Evolutionary conservation across 2,888 invertebrate genomes (phyloP).

Genomic region (Leucophora obtusa): DNA sequence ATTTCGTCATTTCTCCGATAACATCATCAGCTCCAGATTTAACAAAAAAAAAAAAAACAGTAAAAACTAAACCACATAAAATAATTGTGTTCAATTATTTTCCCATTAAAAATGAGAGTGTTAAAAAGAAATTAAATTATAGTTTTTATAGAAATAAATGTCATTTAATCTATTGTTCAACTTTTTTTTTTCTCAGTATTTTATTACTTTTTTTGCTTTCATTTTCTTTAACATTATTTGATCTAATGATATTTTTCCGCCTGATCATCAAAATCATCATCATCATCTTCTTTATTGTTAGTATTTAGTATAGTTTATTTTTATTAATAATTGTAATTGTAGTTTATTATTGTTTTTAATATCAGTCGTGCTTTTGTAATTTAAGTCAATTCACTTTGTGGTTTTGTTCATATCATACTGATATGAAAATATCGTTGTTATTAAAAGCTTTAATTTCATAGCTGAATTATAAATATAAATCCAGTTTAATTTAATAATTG

Average conservation of each 20-base stretch:
- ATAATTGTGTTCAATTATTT: slow-evolving; percentile 52
- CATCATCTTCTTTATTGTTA: background rate
- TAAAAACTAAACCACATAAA: background rate
- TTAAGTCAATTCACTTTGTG: slow-evolving; percentile 44
- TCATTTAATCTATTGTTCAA: slow-evolving; percentile 46
- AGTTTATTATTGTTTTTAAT: slow-evolving; percentile 31
- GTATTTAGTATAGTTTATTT: background rate
- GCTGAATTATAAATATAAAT: background rate
- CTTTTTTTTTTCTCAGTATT: slow-evolving; percentile 9
- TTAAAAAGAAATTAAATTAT: slow-evolving; percentile 5
- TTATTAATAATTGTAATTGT: slow-evolving; percentile 36
- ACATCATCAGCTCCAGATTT: background rate
- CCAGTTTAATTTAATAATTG: background rate
- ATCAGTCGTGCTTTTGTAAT: slow-evolving; percentile 40
- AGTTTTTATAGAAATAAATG: slow-evolving; percentile 40
- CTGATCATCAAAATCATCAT: background rate
- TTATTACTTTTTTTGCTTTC: background rate
- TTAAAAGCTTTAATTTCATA: background rate
- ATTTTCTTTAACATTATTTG: slow-evolving; percentile 4
- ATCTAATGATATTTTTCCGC: background rate
- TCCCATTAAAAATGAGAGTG: slow-evolving; percentile 38
- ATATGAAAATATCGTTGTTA: slow-evolving; percentile 10
- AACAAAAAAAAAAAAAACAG: background rate
- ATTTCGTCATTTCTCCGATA: background rate
- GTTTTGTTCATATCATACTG: slow-evolving; percentile 26